These are phyloP conservation scores for Brachirus orientalis DNA, from an alignment of 2,113 vertebrate species.

Conservation along the genomic window DNA sequence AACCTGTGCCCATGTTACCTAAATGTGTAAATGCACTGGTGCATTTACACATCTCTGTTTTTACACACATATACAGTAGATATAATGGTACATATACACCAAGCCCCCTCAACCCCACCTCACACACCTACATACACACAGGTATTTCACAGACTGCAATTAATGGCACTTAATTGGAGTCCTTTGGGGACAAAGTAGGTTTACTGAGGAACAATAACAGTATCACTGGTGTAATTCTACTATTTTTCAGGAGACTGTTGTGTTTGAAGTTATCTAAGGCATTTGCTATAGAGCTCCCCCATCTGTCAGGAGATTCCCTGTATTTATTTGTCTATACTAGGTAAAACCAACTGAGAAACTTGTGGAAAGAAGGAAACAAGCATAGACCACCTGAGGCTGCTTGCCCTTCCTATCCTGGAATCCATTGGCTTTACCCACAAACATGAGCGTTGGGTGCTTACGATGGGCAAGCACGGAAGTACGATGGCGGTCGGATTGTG, in stretches of 20 bases:
- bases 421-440: constrained; percentile 75
- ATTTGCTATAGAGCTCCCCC: constrained; percentile 83
- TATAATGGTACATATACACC: constrained; percentile 65
- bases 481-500: constrained; percentile 61
- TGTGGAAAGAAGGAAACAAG: constrained; percentile 67
- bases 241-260: constrained; percentile 68
- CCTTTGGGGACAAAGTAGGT: constrained; percentile 69
- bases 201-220: constrained; percentile 69
- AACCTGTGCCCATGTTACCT: constrained; percentile 83
- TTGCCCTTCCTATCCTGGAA: constrained; percentile 60
- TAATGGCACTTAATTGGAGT: constrained; percentile 78
- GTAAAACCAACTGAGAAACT: constrained; percentile 76
- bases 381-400: constrained; percentile 19
- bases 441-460: constrained; percentile 80
- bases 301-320: constrained; percentile 78
- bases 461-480: constrained; percentile 69
- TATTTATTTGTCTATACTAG: constrained; percentile 64
- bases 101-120: constrained; percentile 11
- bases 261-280: constrained; percentile 53
- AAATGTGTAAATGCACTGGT: constrained; percentile 78
- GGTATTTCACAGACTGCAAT: constrained; percentile 75
- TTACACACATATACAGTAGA: constrained; percentile 67
- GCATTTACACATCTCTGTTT: constrained; percentile 79
- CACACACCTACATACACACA: constrained; percentile 62
- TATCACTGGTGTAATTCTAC: constrained; percentile 74